Evolutionary conservation across 1,140 invertebrate genomes (phyloP), one percentile per base, ranked within the genome.

Genomic region (Drosophila tsacasi): DNA sequence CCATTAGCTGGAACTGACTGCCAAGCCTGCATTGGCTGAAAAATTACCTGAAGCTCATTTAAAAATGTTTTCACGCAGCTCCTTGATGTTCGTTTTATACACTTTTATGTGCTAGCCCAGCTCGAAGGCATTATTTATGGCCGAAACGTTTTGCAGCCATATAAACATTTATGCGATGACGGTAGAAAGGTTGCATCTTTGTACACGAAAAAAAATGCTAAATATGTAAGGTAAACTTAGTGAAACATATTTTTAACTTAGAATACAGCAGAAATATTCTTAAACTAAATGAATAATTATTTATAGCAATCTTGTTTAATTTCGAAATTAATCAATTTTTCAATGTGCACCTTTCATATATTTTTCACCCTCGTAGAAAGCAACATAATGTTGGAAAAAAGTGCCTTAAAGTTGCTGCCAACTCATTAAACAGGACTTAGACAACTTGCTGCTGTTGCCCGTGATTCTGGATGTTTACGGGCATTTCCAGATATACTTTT

Each of bases 71-170:
- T 52, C 81, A 83, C 77, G 81, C 76, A 74, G 30, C 67, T 49
- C 35, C 35, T 75, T 64, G 69, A 75, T 64, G 72, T 17, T 75
- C 69, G 72, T 75, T 75, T 75, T 75, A 78, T 52, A 66, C 66
- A 77, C 65, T 75, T 79, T 79, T 61, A 64, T 61, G 59, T 77
- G 59, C 59, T 62, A 47, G 58, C 60, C 30, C 59, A 55, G 66
- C 67, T 81, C 78, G 82, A 85, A 86, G 83, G 47, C 82, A 82
- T 82, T 85, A 85, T 85, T 85, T 85, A 85, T 85, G 79, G 61
- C 58, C 49, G 21, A 63, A 75, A 86, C 83, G 82, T 82, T 82
- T 63, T 63, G 58, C 35, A 55, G 49, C 35, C 46, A 46, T 62
- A 59, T 40, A 69, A 58, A 63, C 50, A 72, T 54, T 60, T 57